These are phyloP conservation scores for Dendrophyllia cribrosa DNA, from an alignment of 64 coral and sea anemone genomes.

Conservation along the genomic window DNA sequence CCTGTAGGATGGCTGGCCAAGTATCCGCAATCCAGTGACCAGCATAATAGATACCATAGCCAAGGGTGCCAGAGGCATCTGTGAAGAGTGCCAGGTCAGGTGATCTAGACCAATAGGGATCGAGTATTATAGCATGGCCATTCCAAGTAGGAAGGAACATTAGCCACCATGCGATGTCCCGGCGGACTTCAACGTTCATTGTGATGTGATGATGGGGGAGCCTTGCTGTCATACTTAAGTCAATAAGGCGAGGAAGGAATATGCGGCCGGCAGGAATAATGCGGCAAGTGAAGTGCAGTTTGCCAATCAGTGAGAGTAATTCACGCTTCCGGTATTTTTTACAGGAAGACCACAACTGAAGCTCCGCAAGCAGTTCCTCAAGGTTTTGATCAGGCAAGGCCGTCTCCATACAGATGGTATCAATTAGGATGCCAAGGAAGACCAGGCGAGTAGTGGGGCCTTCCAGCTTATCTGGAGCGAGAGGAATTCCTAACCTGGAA, in stretches of 20 bases:
- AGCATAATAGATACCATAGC: neutral
- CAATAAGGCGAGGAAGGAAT: neutral
- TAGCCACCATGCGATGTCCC: neutral
- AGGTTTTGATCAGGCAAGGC: neutral
- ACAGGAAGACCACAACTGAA: neutral
- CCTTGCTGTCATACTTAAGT: neutral
- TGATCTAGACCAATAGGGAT: neutral
- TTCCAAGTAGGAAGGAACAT: neutral
- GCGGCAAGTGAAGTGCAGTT: neutral
- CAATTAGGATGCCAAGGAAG: neutral
- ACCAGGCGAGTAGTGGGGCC: neutral
- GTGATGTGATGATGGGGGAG: neutral
- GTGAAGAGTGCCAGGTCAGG: neutral
- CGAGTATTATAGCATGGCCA: neutral
- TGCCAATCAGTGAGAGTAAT: neutral
- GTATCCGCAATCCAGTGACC: neutral
- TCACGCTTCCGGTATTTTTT: neutral
- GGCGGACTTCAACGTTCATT: neutral
- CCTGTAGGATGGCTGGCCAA: neutral
- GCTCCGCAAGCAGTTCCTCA: neutral
- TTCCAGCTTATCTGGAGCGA: neutral
- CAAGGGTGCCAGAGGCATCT: neutral
- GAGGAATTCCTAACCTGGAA: neutral
- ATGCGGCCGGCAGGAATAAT: neutral
- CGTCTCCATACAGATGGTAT: conserved; percentile 19